These are phyloP conservation scores for Propithecus coquereli DNA, from an alignment of 2,113 vertebrate species.

Conservation along the genomic window DNA sequence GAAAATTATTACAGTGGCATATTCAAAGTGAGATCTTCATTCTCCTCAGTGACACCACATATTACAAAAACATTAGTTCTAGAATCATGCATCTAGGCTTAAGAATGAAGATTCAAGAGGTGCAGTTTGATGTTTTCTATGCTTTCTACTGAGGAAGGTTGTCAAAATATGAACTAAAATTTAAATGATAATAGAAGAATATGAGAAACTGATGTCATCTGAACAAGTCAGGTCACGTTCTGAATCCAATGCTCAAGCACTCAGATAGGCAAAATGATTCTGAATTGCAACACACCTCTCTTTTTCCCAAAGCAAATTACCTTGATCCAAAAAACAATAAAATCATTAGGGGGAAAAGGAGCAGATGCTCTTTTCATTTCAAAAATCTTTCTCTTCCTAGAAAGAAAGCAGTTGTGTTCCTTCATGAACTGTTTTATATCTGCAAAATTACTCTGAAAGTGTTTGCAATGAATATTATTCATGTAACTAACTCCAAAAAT, in stretches of 20 bases:
- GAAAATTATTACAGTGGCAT: background rate
- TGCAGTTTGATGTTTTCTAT: background rate
- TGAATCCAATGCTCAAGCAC: background rate
- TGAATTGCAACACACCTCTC: background rate
- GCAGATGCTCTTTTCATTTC: background rate
- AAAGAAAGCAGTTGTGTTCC: background rate
- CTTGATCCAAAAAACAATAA: background rate
- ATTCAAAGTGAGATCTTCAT: conserved; percentile 13
- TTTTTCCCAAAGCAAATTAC: background rate
- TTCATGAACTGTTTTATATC: background rate
- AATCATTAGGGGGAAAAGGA: background rate
- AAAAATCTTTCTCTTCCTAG: background rate
- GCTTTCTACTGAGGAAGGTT: background rate
- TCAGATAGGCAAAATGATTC: background rate
- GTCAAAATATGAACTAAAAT: conserved; percentile 15
- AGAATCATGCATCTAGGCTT: background rate
- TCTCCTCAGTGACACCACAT: background rate
- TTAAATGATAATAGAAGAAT: background rate
- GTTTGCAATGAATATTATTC: background rate
- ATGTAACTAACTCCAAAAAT: background rate
- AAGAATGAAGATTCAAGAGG: background rate
- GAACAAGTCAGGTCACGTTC: background rate
- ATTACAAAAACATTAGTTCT: background rate
- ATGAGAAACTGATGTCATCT: background rate
- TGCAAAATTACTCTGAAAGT: background rate